These are phyloP conservation scores for Eledone cirrhosa DNA, from an alignment of 2,888 invertebrate genomes.

Conservation along the genomic window DNA sequence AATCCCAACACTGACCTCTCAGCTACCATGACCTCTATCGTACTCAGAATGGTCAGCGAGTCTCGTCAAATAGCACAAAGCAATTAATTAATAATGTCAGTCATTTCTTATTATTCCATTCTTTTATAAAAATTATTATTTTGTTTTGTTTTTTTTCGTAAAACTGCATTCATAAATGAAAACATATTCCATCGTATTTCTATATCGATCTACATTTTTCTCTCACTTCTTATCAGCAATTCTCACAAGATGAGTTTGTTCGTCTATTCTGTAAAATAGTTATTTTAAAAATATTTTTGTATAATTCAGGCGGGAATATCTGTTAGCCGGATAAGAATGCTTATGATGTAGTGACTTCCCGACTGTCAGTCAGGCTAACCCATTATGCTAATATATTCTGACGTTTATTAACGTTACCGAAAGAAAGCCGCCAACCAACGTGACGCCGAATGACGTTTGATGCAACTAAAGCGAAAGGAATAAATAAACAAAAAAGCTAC, in stretches of 20 bases:
- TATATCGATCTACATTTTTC: too few relatives aligned
- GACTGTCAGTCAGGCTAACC: background rate
- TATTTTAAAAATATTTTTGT: too few relatives aligned
- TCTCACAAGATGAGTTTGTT: too few relatives aligned
- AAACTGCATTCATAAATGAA: background rate
- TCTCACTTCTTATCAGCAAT: too few relatives aligned
- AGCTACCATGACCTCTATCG: slow-evolving; percentile 22
- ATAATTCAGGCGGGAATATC: background rate
- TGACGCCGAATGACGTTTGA: slow-evolving; percentile 18
- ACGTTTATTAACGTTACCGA: slow-evolving; percentile 24
- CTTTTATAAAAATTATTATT: background rate
- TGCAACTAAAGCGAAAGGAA: slow-evolving; percentile 11
- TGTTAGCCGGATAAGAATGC: background rate
- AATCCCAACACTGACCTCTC: slow-evolving; percentile 25
- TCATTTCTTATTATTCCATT: background rate
- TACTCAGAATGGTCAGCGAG: slow-evolving; percentile 21
- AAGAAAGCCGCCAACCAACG: slow-evolving; percentile 5
- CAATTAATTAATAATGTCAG: background rate
- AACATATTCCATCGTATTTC: too few relatives aligned
- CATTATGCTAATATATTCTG: slow-evolving; percentile 26
- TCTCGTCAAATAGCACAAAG: background rate
- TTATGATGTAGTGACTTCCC: background rate
- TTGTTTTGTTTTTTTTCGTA: background rate
- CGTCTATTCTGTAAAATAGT: too few relatives aligned
- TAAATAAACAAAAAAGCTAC: background rate